Base-by-base conservation (phyloP, 2,113 vertebrate genomes). In the Brachirus orientalis region DNA sequence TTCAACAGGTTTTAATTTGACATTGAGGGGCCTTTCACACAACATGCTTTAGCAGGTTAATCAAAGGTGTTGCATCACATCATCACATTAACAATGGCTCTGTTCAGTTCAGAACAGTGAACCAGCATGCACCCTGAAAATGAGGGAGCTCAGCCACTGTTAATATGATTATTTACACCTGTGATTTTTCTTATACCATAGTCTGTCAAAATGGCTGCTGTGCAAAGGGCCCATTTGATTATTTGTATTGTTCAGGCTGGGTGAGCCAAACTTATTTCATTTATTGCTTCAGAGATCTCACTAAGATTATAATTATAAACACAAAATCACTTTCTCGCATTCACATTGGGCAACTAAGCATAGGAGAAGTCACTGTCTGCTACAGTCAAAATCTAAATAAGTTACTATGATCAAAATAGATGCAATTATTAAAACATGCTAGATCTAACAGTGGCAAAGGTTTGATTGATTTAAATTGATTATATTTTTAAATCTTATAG, bases 401-500 rank as follows among this genome's bases (percentile, higher is more conserved):
- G 67, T 6, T 28, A 45, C 69, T 57, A 51, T 0, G 41, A 72
- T 55, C 17, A 18, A 44, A 60, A 55, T 47, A 20, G 38, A 62
- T 80, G 43, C 37, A 62, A 60, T 22, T 20, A 69, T 28, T 41
- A 64, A 58, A 79, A 75, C 71, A 79, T 77, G 58, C 63, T 44
- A 63, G n/a, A 64, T 78, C 56, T 45, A 43, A 45, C 2, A 37
- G 14, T 47, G 17, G 45, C 38, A 46, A 63, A 19, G 36, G 10
- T 12, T 7, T 9, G 22, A 18, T 6, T 38, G 38, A 54, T 52
- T 77, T 1, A 40, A 62, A 18, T 1, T 41, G 35, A 48, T 28
- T 67, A 12, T 6, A 58, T 35, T 20, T 46, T 7, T 51, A 58
- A 14, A 58, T 18, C 55, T 56, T 6, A 47, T 56, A 47, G n/a